phyloP scores from a whole-genome alignment of 2,113 vertebrate genomes.

The Dicrurus megarhynchus region DNA sequence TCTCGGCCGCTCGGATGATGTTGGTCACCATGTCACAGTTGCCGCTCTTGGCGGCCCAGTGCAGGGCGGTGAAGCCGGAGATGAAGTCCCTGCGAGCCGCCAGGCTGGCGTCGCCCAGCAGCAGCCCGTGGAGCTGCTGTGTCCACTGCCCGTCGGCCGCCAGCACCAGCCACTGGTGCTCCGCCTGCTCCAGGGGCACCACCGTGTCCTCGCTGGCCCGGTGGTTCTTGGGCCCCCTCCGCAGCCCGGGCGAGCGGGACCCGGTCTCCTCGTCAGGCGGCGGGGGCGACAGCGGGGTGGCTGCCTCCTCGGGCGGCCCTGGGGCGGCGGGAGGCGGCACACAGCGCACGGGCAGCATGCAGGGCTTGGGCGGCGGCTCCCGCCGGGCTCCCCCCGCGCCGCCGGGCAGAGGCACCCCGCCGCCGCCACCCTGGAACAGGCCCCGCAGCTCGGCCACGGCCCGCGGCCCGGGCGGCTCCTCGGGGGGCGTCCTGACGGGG shows the following conservation, averaged over 20 bases:
- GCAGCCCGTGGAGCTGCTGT: conserved; percentile 82
- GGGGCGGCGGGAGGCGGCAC: conserved; percentile 37
- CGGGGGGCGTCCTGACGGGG: not conserved
- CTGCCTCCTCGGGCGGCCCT: not conserved
- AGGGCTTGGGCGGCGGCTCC: conserved; percentile 70
- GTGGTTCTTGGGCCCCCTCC: conserved; percentile 40
- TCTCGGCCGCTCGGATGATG: conserved; percentile 75
- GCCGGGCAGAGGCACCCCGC: conserved; percentile 39
- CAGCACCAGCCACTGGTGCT: conserved; percentile 88
- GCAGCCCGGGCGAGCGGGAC: conserved; percentile 55
- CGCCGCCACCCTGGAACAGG: conserved; percentile 1
- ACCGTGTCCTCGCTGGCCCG: conserved; percentile 68
- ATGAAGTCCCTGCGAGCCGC: conserved; percentile 87
- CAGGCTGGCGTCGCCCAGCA: conserved; percentile 81
- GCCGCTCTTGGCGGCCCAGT: conserved; percentile 92
- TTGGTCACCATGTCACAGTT: conserved; percentile 80
- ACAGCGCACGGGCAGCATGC: conserved; percentile 78
- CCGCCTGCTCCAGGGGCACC: conserved; percentile 78
- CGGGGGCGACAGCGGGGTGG: not conserved
- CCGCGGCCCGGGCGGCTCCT: not conserved
- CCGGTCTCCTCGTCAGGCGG: conserved; percentile 6
- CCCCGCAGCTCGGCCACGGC: not conserved
- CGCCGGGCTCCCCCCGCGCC: not conserved
- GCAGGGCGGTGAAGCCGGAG: conserved; percentile 90
- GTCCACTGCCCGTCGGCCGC: conserved; percentile 83